Conservation (phyloP, 2,113 vertebrate species). For the Oryzias woworae region DNA sequence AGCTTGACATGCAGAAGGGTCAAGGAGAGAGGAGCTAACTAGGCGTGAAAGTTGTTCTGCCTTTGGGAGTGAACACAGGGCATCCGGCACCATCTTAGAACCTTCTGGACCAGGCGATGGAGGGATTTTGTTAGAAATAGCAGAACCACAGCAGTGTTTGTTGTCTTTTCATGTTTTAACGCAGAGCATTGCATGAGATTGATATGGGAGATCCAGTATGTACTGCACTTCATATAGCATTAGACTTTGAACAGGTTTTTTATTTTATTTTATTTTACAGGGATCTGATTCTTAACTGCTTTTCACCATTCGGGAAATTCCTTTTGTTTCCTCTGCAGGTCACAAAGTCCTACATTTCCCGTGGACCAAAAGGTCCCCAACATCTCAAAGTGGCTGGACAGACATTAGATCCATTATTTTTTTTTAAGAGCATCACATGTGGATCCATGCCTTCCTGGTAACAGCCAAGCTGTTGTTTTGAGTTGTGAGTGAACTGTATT, state of each 20-base stretch:
- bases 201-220: slow-evolving; percentile 56
- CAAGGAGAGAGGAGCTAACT: slow-evolving; percentile 40
- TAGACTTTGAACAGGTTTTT: slow-evolving; percentile 50
- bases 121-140: slow-evolving; percentile 43
- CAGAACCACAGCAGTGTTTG: slow-evolving; percentile 55
- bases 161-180: slow-evolving; percentile 55
- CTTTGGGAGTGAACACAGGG: slow-evolving; percentile 29
- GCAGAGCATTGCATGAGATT: slow-evolving; percentile 68
- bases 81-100: slow-evolving; percentile 37
- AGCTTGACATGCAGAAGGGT: slow-evolving; percentile 7
- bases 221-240: slow-evolving; percentile 61
- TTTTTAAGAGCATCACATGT: slow-evolving; percentile 12
- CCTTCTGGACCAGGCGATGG: slow-evolving; percentile 30
- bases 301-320: slow-evolving; percentile 70
- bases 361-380: slow-evolving; percentile 59
- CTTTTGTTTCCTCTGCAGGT: slow-evolving; percentile 60
- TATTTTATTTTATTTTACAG: slow-evolving; percentile 34
- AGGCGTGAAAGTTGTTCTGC: slow-evolving; percentile 32
- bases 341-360: slow-evolving; percentile 63
- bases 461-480: slow-evolving; percentile 73
- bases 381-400: slow-evolving; percentile 58
- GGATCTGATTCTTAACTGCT: slow-evolving; percentile 62
- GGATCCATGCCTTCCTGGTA: slow-evolving; percentile 67
- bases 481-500: slow-evolving; percentile 80
- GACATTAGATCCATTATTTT: slow-evolving; percentile 51